Conservation (phyloP, 2,113 vertebrate genomes). For the Protobothrops flavoviridis region DNA sequence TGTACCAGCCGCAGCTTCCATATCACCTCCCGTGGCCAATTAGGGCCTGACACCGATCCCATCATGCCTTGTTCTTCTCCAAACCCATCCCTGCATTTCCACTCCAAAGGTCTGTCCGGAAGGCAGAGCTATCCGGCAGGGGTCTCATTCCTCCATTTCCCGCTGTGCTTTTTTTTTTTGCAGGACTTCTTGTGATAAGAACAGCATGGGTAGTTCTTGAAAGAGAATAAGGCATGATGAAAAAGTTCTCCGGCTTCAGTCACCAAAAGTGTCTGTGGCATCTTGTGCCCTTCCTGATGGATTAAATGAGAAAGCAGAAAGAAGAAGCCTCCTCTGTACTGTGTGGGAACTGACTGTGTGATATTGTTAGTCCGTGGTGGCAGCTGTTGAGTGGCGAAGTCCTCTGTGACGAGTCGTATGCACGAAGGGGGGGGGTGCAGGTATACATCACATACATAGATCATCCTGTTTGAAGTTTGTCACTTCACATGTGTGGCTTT, state of each 20-base stretch:
- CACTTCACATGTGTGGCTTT: slow-evolving; percentile 38
- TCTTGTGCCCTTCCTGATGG: background rate
- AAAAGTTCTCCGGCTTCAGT: background rate
- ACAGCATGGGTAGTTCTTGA: background rate
- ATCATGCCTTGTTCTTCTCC: background rate
- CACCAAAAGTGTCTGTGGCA: slow-evolving; percentile 6
- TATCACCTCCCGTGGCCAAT: background rate
- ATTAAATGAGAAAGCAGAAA: background rate
- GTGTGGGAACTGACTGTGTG: background rate
- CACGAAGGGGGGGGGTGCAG: background rate
- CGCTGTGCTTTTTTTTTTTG: background rate
- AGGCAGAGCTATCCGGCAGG: rapidly evolving
- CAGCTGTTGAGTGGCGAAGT: slow-evolving; percentile 22
- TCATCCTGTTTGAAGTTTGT: slow-evolving; percentile 51
- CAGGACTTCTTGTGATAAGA: rapidly evolving
- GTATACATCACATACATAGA: background rate
- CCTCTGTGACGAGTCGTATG: background rate
- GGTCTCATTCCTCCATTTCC: background rate
- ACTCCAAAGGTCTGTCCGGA: background rate
- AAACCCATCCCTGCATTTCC: background rate
- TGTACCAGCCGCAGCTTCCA: background rate
- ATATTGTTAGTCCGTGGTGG: rapidly evolving
- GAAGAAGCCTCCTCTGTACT: rapidly evolving
- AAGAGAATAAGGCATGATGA: slow-evolving; percentile 13
- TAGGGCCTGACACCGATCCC: background rate